Evolutionary conservation across 2,888 invertebrate genomes (phyloP).

Genomic region (Pantelozetes paolii): DNA sequence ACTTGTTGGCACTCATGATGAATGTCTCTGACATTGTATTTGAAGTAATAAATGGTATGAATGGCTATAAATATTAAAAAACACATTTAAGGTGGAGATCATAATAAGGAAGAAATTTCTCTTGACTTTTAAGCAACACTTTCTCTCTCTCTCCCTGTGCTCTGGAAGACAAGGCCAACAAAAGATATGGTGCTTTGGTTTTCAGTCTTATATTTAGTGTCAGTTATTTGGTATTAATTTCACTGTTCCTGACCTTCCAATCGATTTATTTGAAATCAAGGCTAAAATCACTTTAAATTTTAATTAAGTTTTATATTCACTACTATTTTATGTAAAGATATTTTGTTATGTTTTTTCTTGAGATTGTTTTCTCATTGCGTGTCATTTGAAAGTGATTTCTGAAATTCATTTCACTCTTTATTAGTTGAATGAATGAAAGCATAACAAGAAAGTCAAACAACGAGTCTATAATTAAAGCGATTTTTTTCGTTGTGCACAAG

Average conservation of each 20-base stretch:
- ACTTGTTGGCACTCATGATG: not conserved
- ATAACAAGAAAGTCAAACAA: too few species aligned
- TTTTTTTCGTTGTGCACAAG: too few species aligned
- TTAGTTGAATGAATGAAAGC: not conserved
- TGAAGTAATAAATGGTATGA: not conserved
- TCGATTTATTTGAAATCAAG: not conserved
- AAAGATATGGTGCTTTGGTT: not conserved
- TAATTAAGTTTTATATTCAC: too few species aligned
- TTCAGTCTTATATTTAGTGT: too few species aligned
- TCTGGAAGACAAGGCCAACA: not conserved
- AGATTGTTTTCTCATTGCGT: not conserved
- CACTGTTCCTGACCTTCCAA: slow-evolving; percentile 20
- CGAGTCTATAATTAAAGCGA: too few species aligned
- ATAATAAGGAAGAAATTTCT: not conserved
- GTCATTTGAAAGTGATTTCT: not conserved
- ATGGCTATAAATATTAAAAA: not conserved
- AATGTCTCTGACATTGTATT: not conserved
- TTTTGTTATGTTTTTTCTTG: not conserved
- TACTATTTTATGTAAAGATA: too few species aligned
- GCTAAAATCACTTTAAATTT: slow-evolving; percentile 12
- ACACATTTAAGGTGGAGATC: not conserved
- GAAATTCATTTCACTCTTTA: not conserved
- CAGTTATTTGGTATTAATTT: not conserved
- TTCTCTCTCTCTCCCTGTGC: not conserved
- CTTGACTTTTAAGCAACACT: not conserved